These are phyloP conservation scores for Pandemis corylana DNA, from an alignment of 2,888 invertebrate genomes.

Conservation along the genomic window DNA sequence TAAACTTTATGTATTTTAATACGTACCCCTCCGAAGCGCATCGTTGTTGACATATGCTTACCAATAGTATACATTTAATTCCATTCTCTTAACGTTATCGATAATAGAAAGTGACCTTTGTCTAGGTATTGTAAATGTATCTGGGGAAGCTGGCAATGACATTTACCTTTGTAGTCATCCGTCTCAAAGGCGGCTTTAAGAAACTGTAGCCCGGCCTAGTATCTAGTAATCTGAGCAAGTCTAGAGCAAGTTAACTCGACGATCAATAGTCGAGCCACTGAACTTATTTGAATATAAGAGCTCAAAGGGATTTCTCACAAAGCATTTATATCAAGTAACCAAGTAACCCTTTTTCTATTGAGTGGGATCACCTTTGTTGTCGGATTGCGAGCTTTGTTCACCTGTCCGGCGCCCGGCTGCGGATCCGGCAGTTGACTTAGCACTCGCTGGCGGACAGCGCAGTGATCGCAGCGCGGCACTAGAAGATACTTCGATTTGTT, in stretches of 20 bases:
- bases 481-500: background rate
- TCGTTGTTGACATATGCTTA: too few relatives aligned
- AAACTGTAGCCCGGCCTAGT: too few relatives aligned
- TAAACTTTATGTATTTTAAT: too few relatives aligned
- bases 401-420: background rate
- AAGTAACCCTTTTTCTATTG: conserved; percentile 22
- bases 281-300: background rate
- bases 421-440: conserved; percentile 12
- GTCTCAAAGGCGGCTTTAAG: too few relatives aligned
- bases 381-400: conserved; percentile 6
- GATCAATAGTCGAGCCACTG: background rate
- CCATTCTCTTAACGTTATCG: too few relatives aligned
- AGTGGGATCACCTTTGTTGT: conserved; percentile 4
- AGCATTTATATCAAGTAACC: conserved; percentile 1
- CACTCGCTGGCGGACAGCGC: background rate
- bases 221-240: background rate
- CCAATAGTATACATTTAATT: too few relatives aligned
- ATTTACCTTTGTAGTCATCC: too few relatives aligned
- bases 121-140: too few relatives aligned
- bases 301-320: background rate
- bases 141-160: too few relatives aligned
- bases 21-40: too few relatives aligned
- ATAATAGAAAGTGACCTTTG: too few relatives aligned
- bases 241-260: background rate
- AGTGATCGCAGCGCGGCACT: background rate